phyloP scores from a whole-genome alignment of 2,888 invertebrate genomes.

The Dinocampus coccinellae region DNA sequence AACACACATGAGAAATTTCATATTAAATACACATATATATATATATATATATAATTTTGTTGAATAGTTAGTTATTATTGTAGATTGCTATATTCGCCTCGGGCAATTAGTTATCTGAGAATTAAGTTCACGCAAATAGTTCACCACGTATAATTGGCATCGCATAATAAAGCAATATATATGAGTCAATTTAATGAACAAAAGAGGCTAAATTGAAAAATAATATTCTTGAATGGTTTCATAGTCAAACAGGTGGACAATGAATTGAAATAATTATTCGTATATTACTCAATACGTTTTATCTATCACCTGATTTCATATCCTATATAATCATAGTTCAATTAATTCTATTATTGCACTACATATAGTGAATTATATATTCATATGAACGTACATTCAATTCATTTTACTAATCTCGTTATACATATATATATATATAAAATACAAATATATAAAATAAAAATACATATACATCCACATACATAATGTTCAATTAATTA shows the following conservation, averaged over 20 bases:
- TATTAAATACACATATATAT: slow-evolving; percentile 5
- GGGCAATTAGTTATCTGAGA: background rate
- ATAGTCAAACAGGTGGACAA: slow-evolving; percentile 46
- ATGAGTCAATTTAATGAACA: slow-evolving; percentile 50
- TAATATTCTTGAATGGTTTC: slow-evolving; percentile 47
- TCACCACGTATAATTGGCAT: slow-evolving; percentile 41
- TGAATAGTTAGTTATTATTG: background rate
- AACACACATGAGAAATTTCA: background rate
- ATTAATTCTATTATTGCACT: slow-evolving; percentile 25
- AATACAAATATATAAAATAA: background rate
- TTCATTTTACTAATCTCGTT: slow-evolving; percentile 25
- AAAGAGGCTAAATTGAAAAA: slow-evolving; percentile 55
- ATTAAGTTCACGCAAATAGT: background rate
- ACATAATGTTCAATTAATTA: slow-evolving; percentile 18
- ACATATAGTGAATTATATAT: too few relatives aligned
- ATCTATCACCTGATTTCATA: slow-evolving; percentile 18
- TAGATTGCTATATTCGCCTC: background rate
- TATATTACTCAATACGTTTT: slow-evolving; percentile 16
- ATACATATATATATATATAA: background rate
- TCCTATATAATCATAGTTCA: slow-evolving; percentile 9
- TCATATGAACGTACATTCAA: background rate
- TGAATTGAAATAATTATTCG: slow-evolving; percentile 21
- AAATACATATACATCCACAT: background rate
- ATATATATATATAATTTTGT: background rate
- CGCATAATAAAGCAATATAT: slow-evolving; percentile 51